phyloP scores from a whole-genome alignment of 2,113 vertebrate species.

The Myrmecophaga tridactyla region DNA sequence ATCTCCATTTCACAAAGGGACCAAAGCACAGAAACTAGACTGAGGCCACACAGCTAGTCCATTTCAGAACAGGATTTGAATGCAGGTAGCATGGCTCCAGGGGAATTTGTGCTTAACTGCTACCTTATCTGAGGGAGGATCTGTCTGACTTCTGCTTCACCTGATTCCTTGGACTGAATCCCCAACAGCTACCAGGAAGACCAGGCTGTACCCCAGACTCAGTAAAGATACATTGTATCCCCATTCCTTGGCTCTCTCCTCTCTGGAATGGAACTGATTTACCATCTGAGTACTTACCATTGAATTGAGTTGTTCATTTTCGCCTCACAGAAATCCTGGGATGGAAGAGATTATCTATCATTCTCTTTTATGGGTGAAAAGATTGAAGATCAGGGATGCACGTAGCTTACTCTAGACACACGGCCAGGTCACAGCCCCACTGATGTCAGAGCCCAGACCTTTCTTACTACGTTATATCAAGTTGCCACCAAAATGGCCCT shows the following conservation, averaged over 20 bases:
- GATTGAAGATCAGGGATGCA: not conserved
- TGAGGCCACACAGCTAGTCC: not conserved
- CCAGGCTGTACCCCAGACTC: not conserved
- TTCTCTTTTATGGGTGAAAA: not conserved
- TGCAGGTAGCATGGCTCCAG: not conserved
- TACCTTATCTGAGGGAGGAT: not conserved
- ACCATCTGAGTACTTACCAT: not conserved
- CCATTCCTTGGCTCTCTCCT: no score
- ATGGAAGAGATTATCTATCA: not conserved
- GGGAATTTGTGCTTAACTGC: not conserved
- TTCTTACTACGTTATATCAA: not conserved
- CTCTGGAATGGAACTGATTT: not conserved
- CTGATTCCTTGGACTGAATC: accelerated
- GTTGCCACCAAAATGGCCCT: not conserved
- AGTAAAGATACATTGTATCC: accelerated
- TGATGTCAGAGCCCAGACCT: not conserved
- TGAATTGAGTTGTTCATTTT: not conserved
- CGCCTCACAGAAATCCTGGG: no score
- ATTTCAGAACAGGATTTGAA: not conserved
- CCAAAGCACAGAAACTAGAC: not conserved
- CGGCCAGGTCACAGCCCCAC: accelerated
- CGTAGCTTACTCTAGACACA: not conserved
- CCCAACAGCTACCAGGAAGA: not conserved
- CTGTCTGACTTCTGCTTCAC: not conserved
- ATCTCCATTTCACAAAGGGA: not conserved